phyloP scores from a whole-genome alignment of 2,797 vertebrate species.

The Poecilia velifera region DNA sequence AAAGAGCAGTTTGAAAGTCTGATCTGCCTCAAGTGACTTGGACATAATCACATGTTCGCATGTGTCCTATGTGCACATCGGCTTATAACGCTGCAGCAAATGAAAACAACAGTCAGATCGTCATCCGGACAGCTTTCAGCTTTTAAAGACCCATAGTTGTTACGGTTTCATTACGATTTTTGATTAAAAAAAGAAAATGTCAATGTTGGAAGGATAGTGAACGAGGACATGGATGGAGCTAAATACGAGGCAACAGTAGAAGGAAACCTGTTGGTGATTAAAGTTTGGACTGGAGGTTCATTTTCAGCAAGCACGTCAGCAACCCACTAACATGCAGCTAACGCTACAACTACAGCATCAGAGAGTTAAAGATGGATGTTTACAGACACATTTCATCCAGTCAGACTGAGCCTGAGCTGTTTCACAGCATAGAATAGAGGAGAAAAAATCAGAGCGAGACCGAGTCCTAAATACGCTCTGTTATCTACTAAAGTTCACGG shows the following conservation, averaged over 20 bases:
- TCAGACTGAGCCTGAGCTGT: not conserved
- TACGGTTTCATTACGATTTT: conserved; percentile 39
- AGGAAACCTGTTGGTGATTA: not conserved
- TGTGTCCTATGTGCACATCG: conserved; percentile 27
- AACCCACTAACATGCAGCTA: not conserved
- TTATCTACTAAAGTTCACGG: not conserved
- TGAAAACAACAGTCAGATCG: conserved; percentile 30
- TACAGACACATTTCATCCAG: not conserved
- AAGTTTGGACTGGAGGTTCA: not conserved
- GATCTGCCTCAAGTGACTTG: conserved; percentile 42
- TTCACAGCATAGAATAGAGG: not conserved
- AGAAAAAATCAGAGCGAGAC: not conserved
- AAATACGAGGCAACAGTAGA: not conserved
- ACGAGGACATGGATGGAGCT: not conserved
- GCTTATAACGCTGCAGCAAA: conserved; percentile 33
- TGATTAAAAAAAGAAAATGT: conserved; percentile 15
- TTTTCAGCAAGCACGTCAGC: not conserved
- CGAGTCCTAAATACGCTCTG: not conserved
- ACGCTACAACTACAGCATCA: not conserved
- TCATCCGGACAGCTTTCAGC: conserved; percentile 26
- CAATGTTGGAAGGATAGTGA: not conserved
- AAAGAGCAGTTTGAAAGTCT: conserved; percentile 57
- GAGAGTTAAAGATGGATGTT: not conserved
- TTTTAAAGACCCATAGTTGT: conserved; percentile 27
- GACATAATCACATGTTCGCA: conserved; percentile 48